phyloP scores from a whole-genome alignment of 2,797 vertebrate species.

The Bovichtus variegatus region DNA sequence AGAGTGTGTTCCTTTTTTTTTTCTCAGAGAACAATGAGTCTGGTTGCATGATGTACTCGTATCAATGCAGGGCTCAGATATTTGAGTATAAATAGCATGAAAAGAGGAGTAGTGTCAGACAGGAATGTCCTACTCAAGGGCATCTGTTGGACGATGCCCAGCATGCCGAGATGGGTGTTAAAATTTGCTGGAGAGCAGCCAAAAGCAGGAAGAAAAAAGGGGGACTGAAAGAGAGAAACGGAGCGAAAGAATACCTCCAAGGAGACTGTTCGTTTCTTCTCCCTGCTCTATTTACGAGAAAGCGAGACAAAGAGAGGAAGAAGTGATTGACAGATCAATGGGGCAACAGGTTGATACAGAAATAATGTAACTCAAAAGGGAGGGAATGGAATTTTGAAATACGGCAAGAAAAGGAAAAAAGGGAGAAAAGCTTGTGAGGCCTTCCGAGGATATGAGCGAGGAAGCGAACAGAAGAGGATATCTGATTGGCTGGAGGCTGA shows the following conservation, averaged over 20 bases:
- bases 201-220: conserved; percentile 41
- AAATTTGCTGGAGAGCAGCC: conserved; percentile 71
- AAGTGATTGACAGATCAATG: conserved; percentile 26
- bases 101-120: conserved; percentile 78
- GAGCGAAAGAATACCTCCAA: conserved; percentile 38
- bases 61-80: conserved; percentile 56
- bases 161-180: conserved; percentile 64
- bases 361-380: conserved; percentile 5
- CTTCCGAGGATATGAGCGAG: conserved; percentile 9
- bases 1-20: conserved; percentile 35
- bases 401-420: not conserved
- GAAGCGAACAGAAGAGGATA: conserved; percentile 14
- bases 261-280: conserved; percentile 21
- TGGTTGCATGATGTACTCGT: conserved; percentile 39
- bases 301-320: not conserved
- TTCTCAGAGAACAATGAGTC: conserved; percentile 38
- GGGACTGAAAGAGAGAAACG: conserved; percentile 40
- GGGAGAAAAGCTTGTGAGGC: not conserved
- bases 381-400: not conserved
- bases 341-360: conserved; percentile 27
- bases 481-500: conserved; percentile 41
- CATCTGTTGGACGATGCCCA: conserved; percentile 75
- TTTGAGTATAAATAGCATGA: conserved; percentile 79
- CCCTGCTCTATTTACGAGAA: conserved; percentile 29
- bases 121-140: conserved; percentile 83